A percentile compares a stretch with the other conserved stretches of the same genome.
Evolutionary conservation across 1,140 invertebrate species (phyloP).

Genomic region (Phortica variegata): DNA sequence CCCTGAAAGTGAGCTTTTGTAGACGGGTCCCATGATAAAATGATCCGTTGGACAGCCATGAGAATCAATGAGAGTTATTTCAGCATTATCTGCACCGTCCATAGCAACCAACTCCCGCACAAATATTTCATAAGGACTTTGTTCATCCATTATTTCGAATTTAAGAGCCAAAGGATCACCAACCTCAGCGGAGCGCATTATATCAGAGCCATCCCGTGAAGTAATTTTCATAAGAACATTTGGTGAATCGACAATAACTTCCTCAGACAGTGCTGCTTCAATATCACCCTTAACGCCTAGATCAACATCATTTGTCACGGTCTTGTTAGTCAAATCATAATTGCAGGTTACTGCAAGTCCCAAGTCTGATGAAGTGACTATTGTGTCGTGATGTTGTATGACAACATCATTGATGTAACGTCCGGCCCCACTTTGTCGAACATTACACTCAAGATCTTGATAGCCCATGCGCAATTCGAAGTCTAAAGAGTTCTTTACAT

Average conservation of each 20-base stretch:
- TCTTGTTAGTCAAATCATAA: constrained; percentile 91
- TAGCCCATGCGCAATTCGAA: constrained; percentile 89
- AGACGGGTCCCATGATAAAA: constrained; percentile 86
- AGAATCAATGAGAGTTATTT: constrained; percentile 90
- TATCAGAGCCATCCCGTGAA: constrained; percentile 73
- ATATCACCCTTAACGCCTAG: constrained; percentile 85
- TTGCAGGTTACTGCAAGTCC: constrained; percentile 90
- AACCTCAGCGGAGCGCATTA: constrained; percentile 75
- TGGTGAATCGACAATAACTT: constrained; percentile 86
- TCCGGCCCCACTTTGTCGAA: constrained; percentile 79
- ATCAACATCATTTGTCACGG: constrained; percentile 88
- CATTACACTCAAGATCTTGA: constrained; percentile 87
- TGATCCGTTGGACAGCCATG: constrained; percentile 89
- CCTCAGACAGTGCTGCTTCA: constrained; percentile 74
- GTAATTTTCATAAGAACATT: constrained; percentile 92
- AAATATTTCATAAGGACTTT: constrained; percentile 93
- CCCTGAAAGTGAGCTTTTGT: constrained; percentile 73
- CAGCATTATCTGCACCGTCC: constrained; percentile 88
- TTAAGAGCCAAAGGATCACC: constrained; percentile 84
- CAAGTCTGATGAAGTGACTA: constrained; percentile 90
- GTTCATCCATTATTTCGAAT: constrained; percentile 88
- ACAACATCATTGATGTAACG: constrained; percentile 86
- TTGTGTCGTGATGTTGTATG: constrained; percentile 92
- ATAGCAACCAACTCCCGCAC: constrained; percentile 90
- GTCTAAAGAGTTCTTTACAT: constrained; percentile 79